Base-by-base conservation (phyloP, 2,113 vertebrate genomes). In the Daphoenositta chrysoptera region DNA sequence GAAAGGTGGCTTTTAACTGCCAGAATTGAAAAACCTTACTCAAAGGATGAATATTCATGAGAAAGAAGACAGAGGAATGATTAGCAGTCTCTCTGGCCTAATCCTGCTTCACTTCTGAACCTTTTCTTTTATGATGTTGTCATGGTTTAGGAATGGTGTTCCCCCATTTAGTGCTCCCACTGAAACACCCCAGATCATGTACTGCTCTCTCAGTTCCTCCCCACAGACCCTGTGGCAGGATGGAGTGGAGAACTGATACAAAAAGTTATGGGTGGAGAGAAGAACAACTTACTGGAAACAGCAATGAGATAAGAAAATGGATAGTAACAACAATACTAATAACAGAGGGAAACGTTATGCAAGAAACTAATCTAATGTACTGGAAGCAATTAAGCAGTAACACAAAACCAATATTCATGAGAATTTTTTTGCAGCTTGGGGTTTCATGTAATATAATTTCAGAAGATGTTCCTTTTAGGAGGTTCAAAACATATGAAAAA, bases 371-470 rank as follows among this genome's bases (percentile, higher is more conserved):
- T 91, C 80, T 61, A 66, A 83, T 33, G 33, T 50, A 84, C 58
- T 90, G 68, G 61, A 96, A 94, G 54, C 23, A 80, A 91, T 91
- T 90, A 65, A 50, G 22, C 30, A 69, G 72, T 73, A 76, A 92
- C 18, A 54, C 33, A 91, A 94, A 94, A 75, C 72, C 65, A 77
- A 28, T 12, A 39, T 45, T 44, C 77, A 48, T 11, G n/a, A 58
- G 54, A 89, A 33, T 3, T 56, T 77, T 83, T 94, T 95, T 88
- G 68, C 54, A 95, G 89, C 42, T 13, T 37, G 54, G 11, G 20
- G n/a, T 60, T 95, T 96, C 35, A 35, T 54, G 70, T 89, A 93
- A 94, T 84, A 91, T 78, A 71, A 80, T 83, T 96, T 92, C 93
- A 76, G 90, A 97, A 97, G 57, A 93, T 27, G 31, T 33, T 94